These are phyloP conservation scores for Zeus faber DNA, from an alignment of 2,113 vertebrate species.

Conservation along the genomic window DNA sequence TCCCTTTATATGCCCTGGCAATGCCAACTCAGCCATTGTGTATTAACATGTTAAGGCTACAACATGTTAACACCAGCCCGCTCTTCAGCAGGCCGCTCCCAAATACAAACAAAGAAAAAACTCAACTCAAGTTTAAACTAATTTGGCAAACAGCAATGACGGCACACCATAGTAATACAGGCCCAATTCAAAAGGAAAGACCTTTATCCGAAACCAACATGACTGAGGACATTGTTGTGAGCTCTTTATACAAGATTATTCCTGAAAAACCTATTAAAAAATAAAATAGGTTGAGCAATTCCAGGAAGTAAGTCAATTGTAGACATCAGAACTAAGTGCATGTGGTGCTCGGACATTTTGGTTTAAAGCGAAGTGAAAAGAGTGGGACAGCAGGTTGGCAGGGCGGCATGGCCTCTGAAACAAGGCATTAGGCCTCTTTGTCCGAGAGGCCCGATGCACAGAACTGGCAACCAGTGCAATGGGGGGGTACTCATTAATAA, in stretches of 20 bases:
- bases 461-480: slow-evolving; percentile 63
- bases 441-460: slow-evolving; percentile 77
- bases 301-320: too few relatives aligned
- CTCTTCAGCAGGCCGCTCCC: slow-evolving; percentile 16
- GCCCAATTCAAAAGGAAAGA: too few relatives aligned
- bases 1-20: slow-evolving; percentile 39
- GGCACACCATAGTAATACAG: too few relatives aligned
- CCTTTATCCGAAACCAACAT: too few relatives aligned
- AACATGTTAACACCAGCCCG: slow-evolving; percentile 40
- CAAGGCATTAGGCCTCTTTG: slow-evolving; percentile 80
- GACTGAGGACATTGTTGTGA: too few relatives aligned
- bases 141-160: not conserved
- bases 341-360: slow-evolving; percentile 4
- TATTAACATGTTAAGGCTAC: slow-evolving; percentile 52
- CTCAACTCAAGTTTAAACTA: not conserved
- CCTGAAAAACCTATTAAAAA: too few relatives aligned
- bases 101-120: slow-evolving; percentile 1
- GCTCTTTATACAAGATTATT: not conserved
- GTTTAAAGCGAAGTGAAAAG: slow-evolving; percentile 1
- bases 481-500: slow-evolving; percentile 3
- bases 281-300: too few relatives aligned
- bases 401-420: slow-evolving; percentile 69
- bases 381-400: not conserved
- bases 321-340: not conserved
- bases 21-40: slow-evolving; percentile 47